These are phyloP conservation scores for Acanthurus lineatus DNA, from an alignment of 2,797 vertebrate genomes.

Conservation along the genomic window DNA sequence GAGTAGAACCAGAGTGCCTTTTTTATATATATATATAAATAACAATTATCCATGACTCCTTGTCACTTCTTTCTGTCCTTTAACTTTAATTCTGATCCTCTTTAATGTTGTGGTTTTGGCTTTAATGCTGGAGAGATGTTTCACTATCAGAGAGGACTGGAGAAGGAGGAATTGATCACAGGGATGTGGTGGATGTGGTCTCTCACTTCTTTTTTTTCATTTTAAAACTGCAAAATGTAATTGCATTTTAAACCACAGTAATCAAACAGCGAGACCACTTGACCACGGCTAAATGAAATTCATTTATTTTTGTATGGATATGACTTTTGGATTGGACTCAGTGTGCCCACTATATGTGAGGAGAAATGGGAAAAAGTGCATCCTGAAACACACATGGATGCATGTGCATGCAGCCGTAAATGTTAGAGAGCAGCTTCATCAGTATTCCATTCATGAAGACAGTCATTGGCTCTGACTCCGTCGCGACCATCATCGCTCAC, in stretches of 20 bases:
- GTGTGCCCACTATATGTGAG: not conserved
- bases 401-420: not conserved
- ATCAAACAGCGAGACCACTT: constrained; percentile 30
- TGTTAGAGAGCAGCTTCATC: constrained; percentile 59
- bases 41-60: constrained; percentile 59
- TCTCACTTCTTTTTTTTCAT: constrained; percentile 37
- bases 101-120: constrained; percentile 43
- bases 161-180: constrained; percentile 40
- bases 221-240: constrained; percentile 51
- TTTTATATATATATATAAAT: not conserved
- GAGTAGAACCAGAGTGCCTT: constrained; percentile 42
- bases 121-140: constrained; percentile 50
- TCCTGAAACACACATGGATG: not conserved
- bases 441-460: constrained; percentile 70
- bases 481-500: constrained; percentile 57
- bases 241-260: constrained; percentile 31
- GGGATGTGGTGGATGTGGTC: constrained; percentile 23
- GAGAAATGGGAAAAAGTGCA: constrained; percentile 6
- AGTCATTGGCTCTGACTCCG: constrained; percentile 62
- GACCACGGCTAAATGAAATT: constrained; percentile 42
- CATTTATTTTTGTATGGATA: constrained; percentile 33
- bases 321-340: constrained; percentile 35
- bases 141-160: constrained; percentile 31
- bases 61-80: constrained; percentile 42
- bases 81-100: constrained; percentile 40